A percentile compares a stretch with the other conserved stretches of the same genome.
Evolutionary conservation across 2,888 invertebrate species (phyloP).

Genomic region (Aspidapion aeneum): DNA sequence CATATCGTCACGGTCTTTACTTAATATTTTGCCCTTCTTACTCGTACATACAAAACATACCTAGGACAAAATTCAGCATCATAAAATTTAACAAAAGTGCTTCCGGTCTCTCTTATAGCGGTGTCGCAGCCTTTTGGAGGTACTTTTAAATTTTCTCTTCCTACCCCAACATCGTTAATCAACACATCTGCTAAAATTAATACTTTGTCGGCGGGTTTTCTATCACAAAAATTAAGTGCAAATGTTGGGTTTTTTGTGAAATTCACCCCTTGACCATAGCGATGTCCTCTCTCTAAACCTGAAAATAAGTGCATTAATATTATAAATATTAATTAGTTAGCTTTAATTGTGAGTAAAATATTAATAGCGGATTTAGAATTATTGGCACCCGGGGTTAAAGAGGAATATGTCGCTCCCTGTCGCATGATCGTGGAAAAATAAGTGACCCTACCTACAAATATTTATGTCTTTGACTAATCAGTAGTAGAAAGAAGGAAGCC

Average conservation of each 20-base stretch:
- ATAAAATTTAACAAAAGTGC: constrained; percentile 16
- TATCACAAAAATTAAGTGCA: constrained; percentile 21
- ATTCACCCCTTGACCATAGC: constrained; percentile 19
- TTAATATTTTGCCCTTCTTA: too few relatives aligned
- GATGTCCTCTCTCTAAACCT: constrained; percentile 15
- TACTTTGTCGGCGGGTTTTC: constrained; percentile 10
- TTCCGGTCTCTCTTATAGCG: constrained; percentile 6
- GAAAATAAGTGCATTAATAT: too few relatives aligned
- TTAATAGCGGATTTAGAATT: background rate
- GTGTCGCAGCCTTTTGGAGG: constrained; percentile 21
- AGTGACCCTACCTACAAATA: too few relatives aligned
- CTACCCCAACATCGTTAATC: constrained; percentile 4
- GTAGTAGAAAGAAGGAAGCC: too few relatives aligned
- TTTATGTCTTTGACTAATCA: too few relatives aligned
- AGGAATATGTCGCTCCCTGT: too few relatives aligned
- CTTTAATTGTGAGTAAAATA: background rate
- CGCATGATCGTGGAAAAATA: too few relatives aligned
- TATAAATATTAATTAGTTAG: too few relatives aligned
- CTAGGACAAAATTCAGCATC: constrained; percentile 22
- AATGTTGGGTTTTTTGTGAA: constrained; percentile 18
- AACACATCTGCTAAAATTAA: constrained; percentile 20
- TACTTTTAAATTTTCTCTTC: constrained; percentile 9
- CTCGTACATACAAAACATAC: constrained; percentile 19
- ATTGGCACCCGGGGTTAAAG: background rate
- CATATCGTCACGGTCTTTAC: too few relatives aligned